Evolutionary conservation across 2,113 vertebrate species (phyloP), one percentile per base, ranked within the genome.

Genomic region (Amphiprion percula): DNA sequence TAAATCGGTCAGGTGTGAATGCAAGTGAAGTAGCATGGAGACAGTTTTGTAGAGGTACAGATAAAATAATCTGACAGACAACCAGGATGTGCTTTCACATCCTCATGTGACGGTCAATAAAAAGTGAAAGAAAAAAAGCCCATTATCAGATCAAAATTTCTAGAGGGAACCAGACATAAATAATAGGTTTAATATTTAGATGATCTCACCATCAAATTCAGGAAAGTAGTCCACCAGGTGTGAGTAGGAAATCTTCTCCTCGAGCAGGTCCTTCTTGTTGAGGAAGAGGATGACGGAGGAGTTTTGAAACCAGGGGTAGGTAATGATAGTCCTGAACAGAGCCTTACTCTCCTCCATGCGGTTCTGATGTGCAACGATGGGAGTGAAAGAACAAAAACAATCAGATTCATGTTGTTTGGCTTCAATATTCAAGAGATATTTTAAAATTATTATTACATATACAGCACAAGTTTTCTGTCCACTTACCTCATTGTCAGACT

Each of bases 301-400:
- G 93, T 99, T 99, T 90, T 99, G 98, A 94, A 99, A 99, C 98
- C 98, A 99, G 4, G 98, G 98, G 55, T 99, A 99, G 84, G 98
- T 99, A 84, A 99, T 98, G 91, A 99, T 99, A 67, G 98, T 99
- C 92, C 97, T 94, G 89, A 99, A 99, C 64, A 99, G 94, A 39
- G 98, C 98, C 94, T 99, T 99, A 90, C 98, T 99, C 94, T 99
- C 98, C 86, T 99, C 98, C 98, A 99, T 99, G 12, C 98, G 98
- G 88, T 99, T 99, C 98, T 99, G 90, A 55, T n/a, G 66, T 5
- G 30, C 11, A 68, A 26, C 59, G 16, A 11, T 24, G 12, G 19
- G 2, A 24, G 26, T 2, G 46, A 24, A 47, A 6, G 19, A 62
- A 39, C 33, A 41, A 5, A 26, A 10, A 60, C 26, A 10, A 6